Evolutionary conservation across 2,888 invertebrate species (phyloP).

Genomic region (Oxytorus armatus): DNA sequence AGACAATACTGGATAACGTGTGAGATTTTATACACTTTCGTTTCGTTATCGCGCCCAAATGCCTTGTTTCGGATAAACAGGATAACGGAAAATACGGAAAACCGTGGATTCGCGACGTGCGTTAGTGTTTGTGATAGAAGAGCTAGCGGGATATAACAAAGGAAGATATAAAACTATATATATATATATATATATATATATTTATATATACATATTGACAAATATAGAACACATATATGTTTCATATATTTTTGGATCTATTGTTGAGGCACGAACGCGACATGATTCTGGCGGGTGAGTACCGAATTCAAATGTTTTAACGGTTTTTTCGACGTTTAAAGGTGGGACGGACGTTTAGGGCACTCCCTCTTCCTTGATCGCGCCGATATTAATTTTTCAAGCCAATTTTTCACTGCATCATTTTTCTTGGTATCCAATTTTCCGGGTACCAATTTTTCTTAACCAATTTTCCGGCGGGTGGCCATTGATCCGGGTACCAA

Average conservation of each 20-base stretch:
- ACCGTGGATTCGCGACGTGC: background rate
- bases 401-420: too few species aligned
- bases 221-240: conserved; percentile 68
- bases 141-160: conserved; percentile 2
- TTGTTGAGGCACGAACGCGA: conserved; percentile 74
- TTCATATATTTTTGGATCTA: conserved; percentile 77
- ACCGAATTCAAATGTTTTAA: conserved; percentile 12
- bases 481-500: too few species aligned
- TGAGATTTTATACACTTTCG: too few species aligned
- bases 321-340: conserved; percentile 24
- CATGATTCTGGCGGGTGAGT: conserved; percentile 76
- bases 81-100: too few species aligned
- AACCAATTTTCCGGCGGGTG: too few species aligned
- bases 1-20: background rate
- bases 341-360: too few species aligned
- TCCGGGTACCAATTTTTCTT: too few species aligned
- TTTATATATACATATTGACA: conserved; percentile 41
- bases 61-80: too few species aligned
- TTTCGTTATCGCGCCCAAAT: too few species aligned
- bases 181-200: conserved; percentile 43
- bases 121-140: background rate
- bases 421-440: too few species aligned
- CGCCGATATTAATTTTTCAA: too few species aligned
- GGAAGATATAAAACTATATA: conserved; percentile 19
- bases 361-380: too few species aligned